Evolutionary conservation across 64 coral and sea anemone genomes (phyloP).

Genomic region (Montipora efflorescens): DNA sequence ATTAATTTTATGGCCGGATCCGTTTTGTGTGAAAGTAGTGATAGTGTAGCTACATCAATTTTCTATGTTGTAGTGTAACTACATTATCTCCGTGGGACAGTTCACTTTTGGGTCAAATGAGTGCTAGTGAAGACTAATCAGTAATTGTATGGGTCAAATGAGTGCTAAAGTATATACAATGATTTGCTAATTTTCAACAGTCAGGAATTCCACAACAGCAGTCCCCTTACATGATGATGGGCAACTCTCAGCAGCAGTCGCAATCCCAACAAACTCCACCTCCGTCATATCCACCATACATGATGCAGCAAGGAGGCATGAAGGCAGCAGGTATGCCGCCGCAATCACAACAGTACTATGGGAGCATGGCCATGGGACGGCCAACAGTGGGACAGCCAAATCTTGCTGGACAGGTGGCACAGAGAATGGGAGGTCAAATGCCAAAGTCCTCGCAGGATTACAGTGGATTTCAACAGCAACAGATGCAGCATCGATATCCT

Average conservation of each 20-base stretch:
- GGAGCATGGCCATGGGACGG: slow-evolving; percentile 67
- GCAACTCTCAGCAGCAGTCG: slow-evolving; percentile 19
- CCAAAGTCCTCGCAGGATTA: slow-evolving; percentile 65
- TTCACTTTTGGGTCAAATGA: too few species aligned
- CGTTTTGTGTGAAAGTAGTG: too few species aligned
- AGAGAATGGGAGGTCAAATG: slow-evolving; percentile 56
- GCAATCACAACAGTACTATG: slow-evolving; percentile 76
- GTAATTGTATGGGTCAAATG: neutral
- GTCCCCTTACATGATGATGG: slow-evolving; percentile 70
- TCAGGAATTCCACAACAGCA: slow-evolving; percentile 48
- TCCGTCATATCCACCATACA: slow-evolving; percentile 45
- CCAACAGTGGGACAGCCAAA: slow-evolving; percentile 36
- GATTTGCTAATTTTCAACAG: neutral
- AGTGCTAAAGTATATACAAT: neutral
- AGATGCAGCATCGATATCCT: slow-evolving; percentile 64
- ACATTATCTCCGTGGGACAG: too few species aligned
- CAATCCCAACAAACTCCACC: slow-evolving; percentile 5
- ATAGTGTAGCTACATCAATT: too few species aligned
- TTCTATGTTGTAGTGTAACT: too few species aligned
- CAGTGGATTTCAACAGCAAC: slow-evolving; percentile 70
- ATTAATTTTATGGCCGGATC: too few species aligned
- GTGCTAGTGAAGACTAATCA: too few species aligned
- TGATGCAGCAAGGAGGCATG: slow-evolving; percentile 66
- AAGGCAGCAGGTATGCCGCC: slow-evolving; percentile 54
- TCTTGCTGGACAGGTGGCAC: slow-evolving; percentile 57